Evolutionary conservation across 1,140 invertebrate genomes (phyloP), one percentile per base, ranked within the genome.

Genomic region (Antheraea pernyi): DNA sequence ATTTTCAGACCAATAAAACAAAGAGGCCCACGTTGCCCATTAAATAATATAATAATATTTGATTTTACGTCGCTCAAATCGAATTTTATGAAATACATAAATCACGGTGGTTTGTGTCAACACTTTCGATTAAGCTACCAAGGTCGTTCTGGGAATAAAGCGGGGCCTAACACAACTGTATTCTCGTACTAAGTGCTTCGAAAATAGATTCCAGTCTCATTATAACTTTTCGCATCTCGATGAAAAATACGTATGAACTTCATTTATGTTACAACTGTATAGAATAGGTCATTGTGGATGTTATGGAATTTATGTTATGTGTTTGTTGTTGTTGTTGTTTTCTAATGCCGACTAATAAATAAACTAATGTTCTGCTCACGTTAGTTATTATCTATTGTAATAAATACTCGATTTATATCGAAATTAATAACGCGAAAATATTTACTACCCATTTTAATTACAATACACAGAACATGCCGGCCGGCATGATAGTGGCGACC

Each of bases 121-220:
- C 89, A 90, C 85, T 82, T 90, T 89, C 89, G 84, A 90, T 91
- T 90, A 90, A 83, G 80, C 68, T 46, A 46, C 59, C 85, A 90
- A 91, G 88, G 89, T 87, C 86, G 83, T 39, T 61, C 60, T 61
- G 72, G 65, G 73, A 81, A 81, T 80, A 83, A 83, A 78, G 76
- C 75, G 69, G 77, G 66, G 77, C 71, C 77, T 77, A 75, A 74
- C 53, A 65, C 67, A 75, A 77, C 19, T 75, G 80, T 89, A 86
- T 86, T 86, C 83, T 89, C 60, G 60, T 30, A 75, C 82, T 82
- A 82, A 88, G 87, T 86, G 89, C 79, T 70, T 78, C 83, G 59
- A 65, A 91, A 91, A 91, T 91, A 91, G 84, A 83, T 72, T 6
- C 72, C 67, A 59, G 76, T 80, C 85, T 89, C 83, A 88, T 90